These are phyloP conservation scores for Orthochromis indermauri DNA, from an alignment of 2,113 vertebrate genomes.

Conservation along the genomic window DNA sequence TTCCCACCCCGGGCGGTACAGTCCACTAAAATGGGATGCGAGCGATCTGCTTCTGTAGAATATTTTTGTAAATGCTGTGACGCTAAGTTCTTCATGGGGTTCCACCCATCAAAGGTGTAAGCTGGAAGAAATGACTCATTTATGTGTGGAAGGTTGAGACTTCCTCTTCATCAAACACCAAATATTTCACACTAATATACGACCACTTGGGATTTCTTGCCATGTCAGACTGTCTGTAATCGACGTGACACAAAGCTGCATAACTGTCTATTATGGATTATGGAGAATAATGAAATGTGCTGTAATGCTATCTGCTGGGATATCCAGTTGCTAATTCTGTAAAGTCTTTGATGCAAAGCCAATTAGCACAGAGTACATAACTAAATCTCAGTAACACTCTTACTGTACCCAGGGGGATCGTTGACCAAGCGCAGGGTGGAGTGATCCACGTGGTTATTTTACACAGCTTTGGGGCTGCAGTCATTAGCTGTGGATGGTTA, in stretches of 20 bases:
- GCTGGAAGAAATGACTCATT: neutral
- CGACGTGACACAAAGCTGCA: constrained; percentile 10
- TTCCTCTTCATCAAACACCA: neutral
- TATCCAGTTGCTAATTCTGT: constrained; percentile 24
- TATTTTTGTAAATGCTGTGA: neutral
- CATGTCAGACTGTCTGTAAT: neutral
- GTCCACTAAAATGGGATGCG: neutral
- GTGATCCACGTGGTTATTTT: constrained; percentile 23
- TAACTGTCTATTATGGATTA: constrained; percentile 8
- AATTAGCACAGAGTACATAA: constrained; percentile 45
- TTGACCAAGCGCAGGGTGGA: neutral
- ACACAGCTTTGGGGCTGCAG: neutral
- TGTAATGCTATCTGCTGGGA: constrained; percentile 28
- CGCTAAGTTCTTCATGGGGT: neutral
- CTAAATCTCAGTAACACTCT: constrained; percentile 22
- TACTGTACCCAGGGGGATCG: neutral
- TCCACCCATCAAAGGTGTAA: neutral
- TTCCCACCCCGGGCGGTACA: neutral
- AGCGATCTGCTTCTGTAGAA: neutral
- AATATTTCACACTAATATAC: neutral
- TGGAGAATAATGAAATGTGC: neutral
- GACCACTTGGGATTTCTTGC: neutral
- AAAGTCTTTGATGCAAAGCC: constrained; percentile 49
- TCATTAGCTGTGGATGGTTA: constrained; percentile 13
- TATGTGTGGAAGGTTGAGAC: neutral